These are phyloP conservation scores for Limanda limanda DNA, from an alignment of 2,113 vertebrate genomes.

Conservation along the genomic window DNA sequence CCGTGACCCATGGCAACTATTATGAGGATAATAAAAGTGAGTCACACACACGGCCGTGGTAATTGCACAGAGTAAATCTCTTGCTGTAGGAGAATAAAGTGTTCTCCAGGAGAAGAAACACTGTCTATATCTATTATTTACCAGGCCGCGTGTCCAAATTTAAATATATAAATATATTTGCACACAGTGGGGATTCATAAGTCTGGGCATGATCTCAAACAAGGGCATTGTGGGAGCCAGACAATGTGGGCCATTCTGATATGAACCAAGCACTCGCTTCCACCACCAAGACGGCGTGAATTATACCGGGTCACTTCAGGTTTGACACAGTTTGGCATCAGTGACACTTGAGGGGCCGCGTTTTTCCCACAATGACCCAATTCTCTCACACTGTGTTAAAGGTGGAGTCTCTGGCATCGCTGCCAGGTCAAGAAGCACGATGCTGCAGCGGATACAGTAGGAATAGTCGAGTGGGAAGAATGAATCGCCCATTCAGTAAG, in stretches of 20 bases:
- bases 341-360: constrained; percentile 31
- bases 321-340: constrained; percentile 49
- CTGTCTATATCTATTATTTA: background rate
- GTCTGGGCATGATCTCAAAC: constrained; percentile 1
- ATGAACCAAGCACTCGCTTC: constrained; percentile 20
- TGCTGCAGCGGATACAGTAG: background rate
- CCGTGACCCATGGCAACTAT: constrained; percentile 1
- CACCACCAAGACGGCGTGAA: constrained; percentile 45
- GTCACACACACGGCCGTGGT: background rate
- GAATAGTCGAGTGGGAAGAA: too few relatives aligned
- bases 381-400: constrained; percentile 75
- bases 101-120: constrained; percentile 3
- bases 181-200: constrained; percentile 21
- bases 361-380: constrained; percentile 66
- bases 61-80: background rate
- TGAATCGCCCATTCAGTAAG: too few relatives aligned
- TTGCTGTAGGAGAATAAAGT: background rate
- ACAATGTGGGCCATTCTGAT: constrained; percentile 32
- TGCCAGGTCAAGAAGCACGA: constrained; percentile 39
- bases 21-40: constrained; percentile 27
- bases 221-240: constrained; percentile 7
- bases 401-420: constrained; percentile 17
- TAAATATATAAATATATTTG: background rate
- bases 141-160: background rate
- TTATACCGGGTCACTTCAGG: constrained; percentile 52